A percentile compares a stretch with the other conserved stretches of the same genome.
phyloP scores from a whole-genome alignment of 2,797 vertebrate genomes.

The Sitta carolinensis region DNA sequence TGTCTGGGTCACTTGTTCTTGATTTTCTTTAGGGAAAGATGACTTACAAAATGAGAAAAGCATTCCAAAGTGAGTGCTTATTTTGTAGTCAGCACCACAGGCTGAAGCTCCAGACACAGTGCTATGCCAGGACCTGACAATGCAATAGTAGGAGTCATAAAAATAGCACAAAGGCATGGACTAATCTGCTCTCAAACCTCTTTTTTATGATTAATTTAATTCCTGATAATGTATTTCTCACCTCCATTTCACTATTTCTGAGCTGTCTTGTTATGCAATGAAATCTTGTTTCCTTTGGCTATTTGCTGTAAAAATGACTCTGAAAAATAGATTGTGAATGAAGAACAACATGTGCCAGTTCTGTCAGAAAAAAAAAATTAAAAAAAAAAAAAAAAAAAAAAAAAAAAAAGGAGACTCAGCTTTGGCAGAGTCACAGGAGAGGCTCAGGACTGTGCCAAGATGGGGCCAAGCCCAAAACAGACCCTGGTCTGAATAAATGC shows the following conservation, averaged over 20 bases:
- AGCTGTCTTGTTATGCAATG: neutral
- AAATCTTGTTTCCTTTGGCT: conserved; percentile 8
- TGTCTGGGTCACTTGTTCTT: neutral
- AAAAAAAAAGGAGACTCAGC: conserved; percentile 11
- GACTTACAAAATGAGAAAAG: conserved; percentile 19
- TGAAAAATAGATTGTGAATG: conserved; percentile 55
- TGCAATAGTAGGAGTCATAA: neutral
- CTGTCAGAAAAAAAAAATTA: too few species aligned
- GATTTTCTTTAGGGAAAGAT: conserved; percentile 15
- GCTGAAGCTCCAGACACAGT: neutral
- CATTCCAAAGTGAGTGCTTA: neutral
- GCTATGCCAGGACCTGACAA: conserved; percentile 30
- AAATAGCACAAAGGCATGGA: conserved; percentile 28
- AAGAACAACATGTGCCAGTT: conserved; percentile 52
- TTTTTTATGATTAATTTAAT: neutral
- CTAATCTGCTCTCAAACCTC: neutral
- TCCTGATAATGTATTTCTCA: neutral
- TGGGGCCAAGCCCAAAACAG: conserved; percentile 38
- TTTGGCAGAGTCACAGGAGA: conserved; percentile 34
- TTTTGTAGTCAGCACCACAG: neutral
- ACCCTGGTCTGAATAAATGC: conserved; percentile 9
- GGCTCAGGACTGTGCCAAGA: conserved; percentile 3
- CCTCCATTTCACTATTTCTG: conserved; percentile 17
- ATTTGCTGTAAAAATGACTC: conserved; percentile 29
- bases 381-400: too few species aligned